phyloP scores from a whole-genome alignment of 1,140 invertebrate genomes.

The Triops longicaudatus region DNA sequence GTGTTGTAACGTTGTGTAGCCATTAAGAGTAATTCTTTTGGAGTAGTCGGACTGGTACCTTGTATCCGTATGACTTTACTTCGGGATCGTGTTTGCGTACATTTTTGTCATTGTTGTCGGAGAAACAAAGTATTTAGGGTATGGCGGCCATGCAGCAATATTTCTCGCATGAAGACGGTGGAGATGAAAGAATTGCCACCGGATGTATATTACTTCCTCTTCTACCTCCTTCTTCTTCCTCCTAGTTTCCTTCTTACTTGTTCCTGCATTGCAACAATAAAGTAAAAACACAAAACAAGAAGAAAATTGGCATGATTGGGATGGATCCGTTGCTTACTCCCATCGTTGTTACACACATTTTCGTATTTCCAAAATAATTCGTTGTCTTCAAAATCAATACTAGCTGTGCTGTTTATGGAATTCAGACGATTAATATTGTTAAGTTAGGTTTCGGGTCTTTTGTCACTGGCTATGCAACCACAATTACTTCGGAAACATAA shows the following conservation, averaged over 20 bases:
- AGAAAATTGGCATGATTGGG: not conserved
- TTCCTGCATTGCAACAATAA: not conserved
- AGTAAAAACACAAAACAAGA: not conserved
- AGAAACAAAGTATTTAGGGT: not conserved
- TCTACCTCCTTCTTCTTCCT: conserved; percentile 11
- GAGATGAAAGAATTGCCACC: not conserved
- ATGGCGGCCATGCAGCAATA: not conserved
- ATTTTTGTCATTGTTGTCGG: not conserved
- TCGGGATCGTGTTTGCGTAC: not conserved
- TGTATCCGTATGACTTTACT: not conserved
- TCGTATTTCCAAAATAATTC: conserved; percentile 32
- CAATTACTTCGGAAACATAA: conserved; percentile 89
- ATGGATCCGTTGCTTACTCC: conserved; percentile 8
- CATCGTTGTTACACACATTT: not conserved
- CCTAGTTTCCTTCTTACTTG: not conserved
- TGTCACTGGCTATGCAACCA: conserved; percentile 97
- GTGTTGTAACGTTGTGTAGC: too few relatives aligned
- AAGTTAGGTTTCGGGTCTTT: conserved; percentile 82
- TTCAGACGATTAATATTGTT: not conserved
- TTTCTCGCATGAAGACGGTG: not conserved
- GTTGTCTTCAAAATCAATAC: not conserved
- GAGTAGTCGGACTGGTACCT: not conserved
- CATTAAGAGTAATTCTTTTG: not conserved
- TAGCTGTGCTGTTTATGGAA: too few relatives aligned
- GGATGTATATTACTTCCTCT: not conserved